Percentiles rank a stretch among this genome's conserved stretches.
phyloP scores from a whole-genome alignment of 2,113 vertebrate species.

The Psittacula cyanocephala region DNA sequence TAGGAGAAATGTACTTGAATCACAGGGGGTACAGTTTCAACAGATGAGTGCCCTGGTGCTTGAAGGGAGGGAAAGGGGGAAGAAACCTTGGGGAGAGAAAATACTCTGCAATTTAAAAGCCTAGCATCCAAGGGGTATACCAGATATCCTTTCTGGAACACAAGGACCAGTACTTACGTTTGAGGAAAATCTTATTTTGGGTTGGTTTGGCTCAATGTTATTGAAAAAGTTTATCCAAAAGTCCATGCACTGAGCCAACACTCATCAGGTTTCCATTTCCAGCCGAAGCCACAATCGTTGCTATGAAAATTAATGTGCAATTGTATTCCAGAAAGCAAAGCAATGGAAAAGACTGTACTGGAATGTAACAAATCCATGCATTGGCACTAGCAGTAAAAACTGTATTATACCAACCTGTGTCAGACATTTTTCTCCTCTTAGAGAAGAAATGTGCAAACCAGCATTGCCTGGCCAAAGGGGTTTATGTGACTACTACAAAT shows the following conservation, averaged over 20 bases:
- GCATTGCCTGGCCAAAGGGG: neutral
- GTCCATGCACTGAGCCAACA: neutral
- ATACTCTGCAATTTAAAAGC: neutral
- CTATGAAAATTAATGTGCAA: conserved; percentile 51
- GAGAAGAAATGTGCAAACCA: neutral
- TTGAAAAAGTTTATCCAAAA: conserved; percentile 22
- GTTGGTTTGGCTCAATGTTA: conserved; percentile 21
- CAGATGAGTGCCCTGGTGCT: neutral
- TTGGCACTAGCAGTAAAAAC: neutral
- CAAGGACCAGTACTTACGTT: neutral
- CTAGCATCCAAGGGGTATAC: neutral
- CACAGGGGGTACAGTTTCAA: neutral
- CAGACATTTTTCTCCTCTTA: neutral
- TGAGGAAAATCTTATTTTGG: neutral
- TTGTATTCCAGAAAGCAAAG: conserved; percentile 43
- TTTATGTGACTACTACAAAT: neutral
- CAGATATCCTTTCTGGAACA: neutral
- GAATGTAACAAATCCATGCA: neutral
- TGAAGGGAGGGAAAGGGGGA: neutral
- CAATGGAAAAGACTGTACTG: conserved; percentile 9
- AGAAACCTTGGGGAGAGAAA: neutral
- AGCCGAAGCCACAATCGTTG: conserved; percentile 36
- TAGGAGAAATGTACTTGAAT: conserved; percentile 39
- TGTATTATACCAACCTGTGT: neutral
- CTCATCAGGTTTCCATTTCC: conserved; percentile 59